These are phyloP conservation scores for Stichopus chloronotus DNA, from an alignment of 35 echinoderm and acorn worm species.

Conservation along the genomic window DNA sequence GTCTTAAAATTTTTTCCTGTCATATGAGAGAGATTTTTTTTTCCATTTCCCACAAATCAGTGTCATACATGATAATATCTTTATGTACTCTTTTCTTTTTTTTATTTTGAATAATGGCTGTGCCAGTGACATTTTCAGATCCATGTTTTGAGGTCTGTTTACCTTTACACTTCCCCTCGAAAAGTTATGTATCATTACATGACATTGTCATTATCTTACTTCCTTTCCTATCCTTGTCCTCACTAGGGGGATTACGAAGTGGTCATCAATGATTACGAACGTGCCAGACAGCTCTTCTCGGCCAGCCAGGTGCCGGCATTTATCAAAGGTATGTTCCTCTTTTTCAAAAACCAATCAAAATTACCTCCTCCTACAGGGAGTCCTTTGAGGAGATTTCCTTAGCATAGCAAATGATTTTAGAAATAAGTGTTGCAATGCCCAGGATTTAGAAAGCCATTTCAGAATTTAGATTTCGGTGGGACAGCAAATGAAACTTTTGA, in stretches of 20 bases:
- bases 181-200: too few relatives aligned
- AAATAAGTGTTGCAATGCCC: background rate
- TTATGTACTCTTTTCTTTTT: too few relatives aligned
- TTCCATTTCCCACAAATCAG: too few relatives aligned
- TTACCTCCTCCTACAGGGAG: background rate
- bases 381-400: background rate
- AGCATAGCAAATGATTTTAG: background rate
- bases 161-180: too few relatives aligned
- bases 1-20: too few relatives aligned
- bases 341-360: background rate
- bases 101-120: background rate
- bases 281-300: slow-evolving; percentile 87
- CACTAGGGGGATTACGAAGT: slow-evolving; percentile 96
- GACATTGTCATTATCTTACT: too few relatives aligned
- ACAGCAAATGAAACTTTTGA: too few relatives aligned
- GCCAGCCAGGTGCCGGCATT: slow-evolving; percentile 82
- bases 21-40: too few relatives aligned
- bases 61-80: too few relatives aligned
- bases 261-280: slow-evolving; percentile 96
- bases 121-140: background rate
- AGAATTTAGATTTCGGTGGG: too few relatives aligned
- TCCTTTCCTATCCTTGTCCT: background rate
- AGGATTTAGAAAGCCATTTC: background rate
- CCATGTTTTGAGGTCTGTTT: background rate
- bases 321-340: slow-evolving; percentile 77